Base-by-base conservation (phyloP, 2,797 vertebrate genomes). In the Pipistrellus pygmaeus region DNA sequence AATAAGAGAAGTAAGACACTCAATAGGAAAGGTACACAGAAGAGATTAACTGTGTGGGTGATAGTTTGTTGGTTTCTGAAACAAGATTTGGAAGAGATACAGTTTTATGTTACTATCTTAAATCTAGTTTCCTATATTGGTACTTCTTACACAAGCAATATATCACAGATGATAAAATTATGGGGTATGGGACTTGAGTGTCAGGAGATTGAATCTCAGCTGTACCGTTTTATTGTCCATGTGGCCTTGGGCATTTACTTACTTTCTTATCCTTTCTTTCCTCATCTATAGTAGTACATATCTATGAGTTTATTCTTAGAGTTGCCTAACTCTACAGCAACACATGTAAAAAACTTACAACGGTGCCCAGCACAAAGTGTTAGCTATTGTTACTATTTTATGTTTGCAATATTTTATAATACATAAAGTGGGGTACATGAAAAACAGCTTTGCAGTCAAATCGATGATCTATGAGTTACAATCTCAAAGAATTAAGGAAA, bases 401-500 rank as follows among this genome's bases (percentile, higher is more conserved):
- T 41, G 12, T 85, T 73, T 81, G 13, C 60, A 81, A 87, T 85
- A 84, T 84, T 75, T 87, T 18, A 44, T 88, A 51, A 53, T 21
- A 72, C 12, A 76, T 6, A 64, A 82, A 91, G 14, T 1, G 13
- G 15, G 10, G 73, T 86, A 17, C 30, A 55, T 66, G 4, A 76
- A 71, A 88, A 83, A 69, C 68, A 60, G 2, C 2, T 68, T 77
- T 64, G 4, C 8, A 76, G n/a, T 94, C 13, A 69, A 66, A 68
- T 3, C 35, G 12, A 68, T 68, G 10, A 30, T 89, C 32, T 84
- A 38, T 14, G 84, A 27, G 6, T 55, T 81, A 85, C 6, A 88
- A 27, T 83, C 68, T 68, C n/a, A 69, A 85, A 91, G 18, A 90
- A 81, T 32, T 93, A 76, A 80, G 27, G 10, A 44, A 73, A 81